These are phyloP conservation scores for Fregata magnificens DNA, from an alignment of 2,113 vertebrate species.

Conservation along the genomic window DNA sequence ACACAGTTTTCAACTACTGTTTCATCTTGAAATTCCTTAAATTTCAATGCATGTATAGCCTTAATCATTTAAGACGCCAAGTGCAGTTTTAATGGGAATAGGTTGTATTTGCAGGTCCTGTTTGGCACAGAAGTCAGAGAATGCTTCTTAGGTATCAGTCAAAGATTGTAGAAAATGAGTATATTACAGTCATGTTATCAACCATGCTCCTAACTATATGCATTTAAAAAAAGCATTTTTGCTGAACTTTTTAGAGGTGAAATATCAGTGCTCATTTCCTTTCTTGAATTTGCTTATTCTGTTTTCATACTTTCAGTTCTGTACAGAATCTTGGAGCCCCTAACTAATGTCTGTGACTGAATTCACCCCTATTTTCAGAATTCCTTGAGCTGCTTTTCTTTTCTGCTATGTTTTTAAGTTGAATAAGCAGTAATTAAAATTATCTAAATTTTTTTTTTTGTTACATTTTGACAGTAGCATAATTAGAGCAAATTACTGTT, in stretches of 20 bases:
- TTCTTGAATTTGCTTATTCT: not conserved
- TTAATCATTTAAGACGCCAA: constrained; percentile 49
- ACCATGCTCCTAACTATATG: constrained; percentile 3
- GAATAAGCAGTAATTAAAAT: constrained; percentile 36
- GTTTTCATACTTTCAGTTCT: not conserved
- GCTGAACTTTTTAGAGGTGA: not conserved
- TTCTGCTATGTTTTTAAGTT: not conserved
- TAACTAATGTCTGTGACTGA: not conserved
- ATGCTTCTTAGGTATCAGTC: constrained; percentile 37
- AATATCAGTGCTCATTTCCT: not conserved
- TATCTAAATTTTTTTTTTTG: not conserved
- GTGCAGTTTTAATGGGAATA: constrained; percentile 8
- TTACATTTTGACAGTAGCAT: constrained; percentile 4
- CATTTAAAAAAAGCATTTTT: not conserved
- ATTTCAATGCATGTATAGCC: constrained; percentile 28
- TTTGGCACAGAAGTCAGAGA: constrained; percentile 6
- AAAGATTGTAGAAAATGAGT: constrained; percentile 26
- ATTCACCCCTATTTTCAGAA: not conserved
- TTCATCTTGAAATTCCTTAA: constrained; percentile 43
- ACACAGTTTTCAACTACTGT: not conserved
- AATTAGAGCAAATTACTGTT: constrained; percentile 46
- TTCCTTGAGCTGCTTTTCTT: not conserved
- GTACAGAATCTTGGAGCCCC: not conserved
- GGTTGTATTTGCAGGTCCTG: constrained; percentile 21
- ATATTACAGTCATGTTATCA: constrained; percentile 2